These are phyloP conservation scores for Hippolais icterina DNA, from an alignment of 2,113 vertebrate species.

Conservation along the genomic window DNA sequence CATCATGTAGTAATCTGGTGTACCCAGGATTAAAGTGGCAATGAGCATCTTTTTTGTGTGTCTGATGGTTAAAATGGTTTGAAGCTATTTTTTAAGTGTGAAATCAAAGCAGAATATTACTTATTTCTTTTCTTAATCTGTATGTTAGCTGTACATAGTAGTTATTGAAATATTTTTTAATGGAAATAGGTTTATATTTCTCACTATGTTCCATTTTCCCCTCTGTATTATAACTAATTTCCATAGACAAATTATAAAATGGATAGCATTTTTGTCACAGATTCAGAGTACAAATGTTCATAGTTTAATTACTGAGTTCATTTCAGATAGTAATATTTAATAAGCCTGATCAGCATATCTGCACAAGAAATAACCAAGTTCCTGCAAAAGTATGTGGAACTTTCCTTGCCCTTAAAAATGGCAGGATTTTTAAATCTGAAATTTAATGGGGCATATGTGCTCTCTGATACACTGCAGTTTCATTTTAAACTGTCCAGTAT, in stretches of 20 bases:
- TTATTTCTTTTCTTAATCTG: conserved; percentile 24
- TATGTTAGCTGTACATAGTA: not conserved
- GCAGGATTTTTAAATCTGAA: conserved; percentile 31
- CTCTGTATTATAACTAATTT: not conserved
- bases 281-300: not conserved
- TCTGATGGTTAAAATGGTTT: conserved; percentile 37
- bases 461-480: conserved; percentile 46
- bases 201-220: not conserved
- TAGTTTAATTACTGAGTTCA: conserved; percentile 39
- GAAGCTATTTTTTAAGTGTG: conserved; percentile 52
- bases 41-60: conserved; percentile 45
- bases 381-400: conserved; percentile 47
- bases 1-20: conserved; percentile 71
- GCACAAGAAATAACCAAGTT: conserved; percentile 12
- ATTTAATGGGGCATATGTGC: conserved; percentile 12
- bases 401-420: conserved; percentile 38
- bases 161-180: conserved; percentile 19
- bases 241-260: conserved; percentile 1
- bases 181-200: not conserved
- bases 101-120: conserved; percentile 50
- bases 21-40: conserved; percentile 69
- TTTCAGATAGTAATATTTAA: conserved; percentile 53
- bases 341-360: conserved; percentile 37
- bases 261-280: conserved; percentile 7
- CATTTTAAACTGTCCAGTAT: conserved; percentile 48